Evolutionary conservation across 2,888 invertebrate genomes (phyloP).

Genomic region (Metalampra italica): DNA sequence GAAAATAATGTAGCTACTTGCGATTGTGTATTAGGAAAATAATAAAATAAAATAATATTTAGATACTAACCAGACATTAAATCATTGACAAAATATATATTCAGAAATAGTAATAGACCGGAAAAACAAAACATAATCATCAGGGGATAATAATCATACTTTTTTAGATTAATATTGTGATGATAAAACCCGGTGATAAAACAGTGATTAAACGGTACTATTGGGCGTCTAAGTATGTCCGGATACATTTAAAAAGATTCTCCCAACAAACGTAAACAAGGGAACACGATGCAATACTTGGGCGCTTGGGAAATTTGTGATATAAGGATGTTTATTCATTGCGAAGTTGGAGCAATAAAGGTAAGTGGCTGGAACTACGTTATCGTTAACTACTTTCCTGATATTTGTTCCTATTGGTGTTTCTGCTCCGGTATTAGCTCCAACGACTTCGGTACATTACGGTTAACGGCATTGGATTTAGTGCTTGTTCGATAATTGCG

Average conservation of each 20-base stretch:
- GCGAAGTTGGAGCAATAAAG: conserved; percentile 34
- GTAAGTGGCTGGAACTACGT: conserved; percentile 47
- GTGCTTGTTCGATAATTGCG: not conserved
- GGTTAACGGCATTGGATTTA: conserved; percentile 15
- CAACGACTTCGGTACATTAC: conserved; percentile 14
- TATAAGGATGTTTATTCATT: conserved; percentile 11
- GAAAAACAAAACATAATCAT: too few relatives aligned
- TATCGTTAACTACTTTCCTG: conserved; percentile 40
- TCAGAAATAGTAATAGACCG: too few relatives aligned
- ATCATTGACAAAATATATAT: too few relatives aligned
- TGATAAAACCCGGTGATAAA: too few relatives aligned
- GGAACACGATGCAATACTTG: not conserved
- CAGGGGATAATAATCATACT: too few relatives aligned
- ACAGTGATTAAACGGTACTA: too few relatives aligned
- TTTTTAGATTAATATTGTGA: too few relatives aligned
- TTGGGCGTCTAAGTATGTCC: too few relatives aligned
- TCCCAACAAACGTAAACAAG: not conserved
- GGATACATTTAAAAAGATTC: not conserved
- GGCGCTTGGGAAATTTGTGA: not conserved
- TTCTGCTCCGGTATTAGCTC: conserved; percentile 22
- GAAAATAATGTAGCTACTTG: too few relatives aligned
- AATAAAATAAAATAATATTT: too few relatives aligned
- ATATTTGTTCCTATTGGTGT: conserved; percentile 62
- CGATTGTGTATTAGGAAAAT: too few relatives aligned
- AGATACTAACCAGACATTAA: too few relatives aligned